phyloP scores from a whole-genome alignment of 1,140 invertebrate genomes.

The Aphaenogaster ashmeadi region DNA sequence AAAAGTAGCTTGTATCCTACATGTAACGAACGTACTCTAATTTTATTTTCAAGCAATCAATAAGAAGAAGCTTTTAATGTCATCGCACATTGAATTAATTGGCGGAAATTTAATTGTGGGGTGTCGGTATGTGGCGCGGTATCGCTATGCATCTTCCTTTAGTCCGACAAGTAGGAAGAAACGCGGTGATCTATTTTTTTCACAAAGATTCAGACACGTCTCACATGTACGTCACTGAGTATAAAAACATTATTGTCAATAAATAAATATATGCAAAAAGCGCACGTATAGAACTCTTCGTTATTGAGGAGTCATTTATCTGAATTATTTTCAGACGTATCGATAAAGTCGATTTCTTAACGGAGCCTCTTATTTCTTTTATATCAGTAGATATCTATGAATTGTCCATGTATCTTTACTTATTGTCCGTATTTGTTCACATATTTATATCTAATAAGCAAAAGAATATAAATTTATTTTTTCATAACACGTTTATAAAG shows the following conservation, averaged over 20 bases:
- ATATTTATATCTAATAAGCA: slow-evolving; percentile 6
- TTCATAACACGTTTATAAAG: neutral
- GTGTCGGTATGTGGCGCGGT: neutral
- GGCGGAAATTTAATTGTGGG: slow-evolving; percentile 50
- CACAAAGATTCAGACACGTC: slow-evolving; percentile 47
- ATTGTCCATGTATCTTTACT: neutral
- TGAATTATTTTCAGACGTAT: slow-evolving; percentile 1
- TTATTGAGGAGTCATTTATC: neutral
- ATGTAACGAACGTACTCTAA: slow-evolving; percentile 1
- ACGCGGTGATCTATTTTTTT: slow-evolving; percentile 31
- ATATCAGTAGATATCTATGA: neutral
- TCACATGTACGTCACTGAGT: slow-evolving; percentile 20
- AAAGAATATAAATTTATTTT: neutral
- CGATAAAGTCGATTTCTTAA: neutral
- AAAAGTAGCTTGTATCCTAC: neutral
- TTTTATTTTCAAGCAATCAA: slow-evolving; percentile 61
- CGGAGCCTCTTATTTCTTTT: neutral
- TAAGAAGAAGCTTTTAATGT: slow-evolving; percentile 53
- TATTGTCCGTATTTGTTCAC: neutral
- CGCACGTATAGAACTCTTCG: neutral
- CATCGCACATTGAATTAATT: slow-evolving; percentile 55
- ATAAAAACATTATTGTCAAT: slow-evolving; percentile 26
- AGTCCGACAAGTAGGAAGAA: slow-evolving; percentile 31
- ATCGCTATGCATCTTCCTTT: neutral
- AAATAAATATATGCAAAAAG: slow-evolving; percentile 21